Evolutionary conservation across 2,888 invertebrate genomes (phyloP), one percentile per base, ranked within the genome.

Genomic region (Pristionchus entomophagus): DNA sequence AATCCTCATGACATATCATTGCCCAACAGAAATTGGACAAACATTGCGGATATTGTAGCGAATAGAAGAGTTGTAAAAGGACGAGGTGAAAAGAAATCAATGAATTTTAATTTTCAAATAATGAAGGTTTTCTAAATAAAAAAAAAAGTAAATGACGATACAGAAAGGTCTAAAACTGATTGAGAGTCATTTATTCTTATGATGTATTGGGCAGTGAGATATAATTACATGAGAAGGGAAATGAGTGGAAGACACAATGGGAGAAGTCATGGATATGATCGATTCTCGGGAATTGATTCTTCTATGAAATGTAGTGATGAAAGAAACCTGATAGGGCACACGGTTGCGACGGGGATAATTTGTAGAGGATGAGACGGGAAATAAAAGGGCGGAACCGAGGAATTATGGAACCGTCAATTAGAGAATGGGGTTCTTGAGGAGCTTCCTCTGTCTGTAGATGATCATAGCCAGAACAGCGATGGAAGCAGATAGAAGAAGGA

Each of bases 361-460:
- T 35, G 38, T 17, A 38, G 45, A 45, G 45, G 12, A n/a, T 2
- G n/a, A 26, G n/a, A n/a, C n/a, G n/a, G 10, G 49, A 49, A 78
- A 51, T 12, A 32, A 5, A 53, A 78, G 19, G 32, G 17, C 14
- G 29, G 10, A 53, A 81, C 12, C 53, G 56, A 14, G 26, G 29
- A 77, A 14, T 38, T 6, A n/a, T 6, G 45, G 45, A 45, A 10
- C 14, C 14, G 6, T 6, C 10, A 53, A 22, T 59, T 41, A 82
- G 26, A 82, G 38, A 26, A 82, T 82, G 41, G 82, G 82, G 26
- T 82, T 82, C 41, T 82, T 82, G 10, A 88, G 81, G 69, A 88
- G 86, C 78, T 88, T 87, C 65, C 88, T 82, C 62, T 88, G 88
- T 80, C 87, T 87, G 32, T 88, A 85, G 59, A 88, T 86, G n/a